A percentile compares a stretch with the other conserved stretches of the same genome.
Evolutionary conservation across 2,113 vertebrate genomes (phyloP).

Genomic region (Glaucidium brasilianum): DNA sequence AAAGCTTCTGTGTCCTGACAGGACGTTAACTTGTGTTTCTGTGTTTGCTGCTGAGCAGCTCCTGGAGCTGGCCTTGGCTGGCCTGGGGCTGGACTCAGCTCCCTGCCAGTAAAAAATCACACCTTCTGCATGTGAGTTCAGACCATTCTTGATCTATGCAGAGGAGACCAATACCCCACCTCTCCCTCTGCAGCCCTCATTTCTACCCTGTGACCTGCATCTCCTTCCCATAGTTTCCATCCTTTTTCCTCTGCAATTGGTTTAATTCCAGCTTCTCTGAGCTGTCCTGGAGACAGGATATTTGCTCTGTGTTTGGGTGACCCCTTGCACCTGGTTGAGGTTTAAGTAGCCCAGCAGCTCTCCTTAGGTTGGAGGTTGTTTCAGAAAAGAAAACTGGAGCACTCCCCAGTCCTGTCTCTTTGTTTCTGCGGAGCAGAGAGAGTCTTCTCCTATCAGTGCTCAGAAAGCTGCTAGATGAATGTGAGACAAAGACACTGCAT

Average conservation of each 20-base stretch:
- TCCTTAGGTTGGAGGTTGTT: background rate
- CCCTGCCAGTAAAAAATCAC: background rate
- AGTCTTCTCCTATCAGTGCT: background rate
- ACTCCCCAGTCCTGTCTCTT: background rate
- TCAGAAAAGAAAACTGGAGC: background rate
- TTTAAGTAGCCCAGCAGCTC: background rate
- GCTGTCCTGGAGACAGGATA: background rate
- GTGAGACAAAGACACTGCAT: background rate
- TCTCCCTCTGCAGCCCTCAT: background rate
- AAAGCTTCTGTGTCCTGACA: background rate
- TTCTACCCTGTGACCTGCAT: background rate
- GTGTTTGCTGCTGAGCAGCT: background rate
- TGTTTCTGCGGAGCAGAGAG: background rate
- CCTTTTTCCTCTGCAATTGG: rapidly evolving
- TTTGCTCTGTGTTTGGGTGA: background rate
- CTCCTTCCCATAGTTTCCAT: background rate
- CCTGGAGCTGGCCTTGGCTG: background rate
- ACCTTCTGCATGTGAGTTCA: background rate
- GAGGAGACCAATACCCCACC: background rate
- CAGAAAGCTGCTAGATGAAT: background rate
- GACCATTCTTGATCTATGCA: background rate
- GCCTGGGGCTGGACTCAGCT: background rate
- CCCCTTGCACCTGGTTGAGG: background rate
- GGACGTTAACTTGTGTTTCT: background rate
- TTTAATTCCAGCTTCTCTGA: background rate